Base-by-base conservation (phyloP, 2,797 vertebrate genomes). In the Leuciscus waleckii region DNA sequence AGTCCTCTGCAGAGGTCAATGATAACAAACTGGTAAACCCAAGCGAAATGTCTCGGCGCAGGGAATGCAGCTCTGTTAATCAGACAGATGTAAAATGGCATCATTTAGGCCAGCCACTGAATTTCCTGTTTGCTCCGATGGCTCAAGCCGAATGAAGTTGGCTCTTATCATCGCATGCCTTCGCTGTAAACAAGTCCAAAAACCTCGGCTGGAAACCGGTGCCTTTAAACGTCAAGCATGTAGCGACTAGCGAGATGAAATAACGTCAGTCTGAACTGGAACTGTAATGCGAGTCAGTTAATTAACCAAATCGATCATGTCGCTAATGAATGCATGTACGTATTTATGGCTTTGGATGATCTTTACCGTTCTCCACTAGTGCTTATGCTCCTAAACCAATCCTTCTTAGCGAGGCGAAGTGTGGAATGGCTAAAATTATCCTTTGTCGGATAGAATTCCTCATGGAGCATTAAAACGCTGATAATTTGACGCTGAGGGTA, bases 391-490 rank as follows among this genome's bases (percentile, higher is more conserved):
- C 58, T 26, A 79, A 79, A 49, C 75, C 76, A 67, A 83, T 83
- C 46, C 73, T 76, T 29, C 82, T 71, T 71, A 58, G 39, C 26
- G n/a, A 61, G 41, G 67, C 39, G 5, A 16, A 71, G 82, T 68
- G 32, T 39, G 58, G 71, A 78, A 78, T 26, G 80, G 83, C 87
- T 82, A 87, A 85, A 88, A 87, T 83, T 46, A 85, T 74, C 49
- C 67, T 82, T 81, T 85, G 79, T 88, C 70, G 37, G 58, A 81
- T 81, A 26, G 63, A 85, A 81, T 85, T 85, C 85, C 85, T 87
- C 86, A 78, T 79, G 78, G 83, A 69, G 85, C 49, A 89, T 89
- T 87, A 89, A 77, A 82, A 86, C 29, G 54, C 70, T 81, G 77
- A 83, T 87, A 80, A 81, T 85, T 78, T 61, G 83, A 83, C 71